phyloP scores from a whole-genome alignment of 2,113 vertebrate genomes.

The Peromyscus maniculatus region DNA sequence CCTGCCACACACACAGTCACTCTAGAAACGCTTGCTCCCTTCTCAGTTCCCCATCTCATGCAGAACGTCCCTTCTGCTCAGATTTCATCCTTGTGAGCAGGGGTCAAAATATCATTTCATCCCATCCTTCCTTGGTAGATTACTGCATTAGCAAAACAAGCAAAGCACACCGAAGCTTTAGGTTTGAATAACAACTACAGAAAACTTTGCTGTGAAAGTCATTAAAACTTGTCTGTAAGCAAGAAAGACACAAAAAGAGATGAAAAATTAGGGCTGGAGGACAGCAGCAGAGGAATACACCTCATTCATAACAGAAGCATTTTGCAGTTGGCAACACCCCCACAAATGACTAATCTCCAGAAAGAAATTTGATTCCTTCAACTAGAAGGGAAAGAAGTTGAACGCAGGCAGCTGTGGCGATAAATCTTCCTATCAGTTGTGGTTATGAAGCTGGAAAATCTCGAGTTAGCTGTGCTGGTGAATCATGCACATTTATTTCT shows the following conservation, averaged over 20 bases:
- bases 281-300: constrained; percentile 27
- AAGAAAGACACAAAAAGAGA: constrained; percentile 58
- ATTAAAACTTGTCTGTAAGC: constrained; percentile 55
- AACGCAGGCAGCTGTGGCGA: constrained; percentile 74
- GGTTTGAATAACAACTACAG: constrained; percentile 61
- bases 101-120: constrained; percentile 52
- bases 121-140: neutral
- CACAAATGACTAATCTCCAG: constrained; percentile 83
- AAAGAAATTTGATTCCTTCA: constrained; percentile 82
- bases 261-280: constrained; percentile 62
- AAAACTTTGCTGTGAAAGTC: constrained; percentile 43
- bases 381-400: constrained; percentile 77
- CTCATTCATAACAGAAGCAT: constrained; percentile 72
- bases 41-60: neutral
- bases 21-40: constrained; percentile 41
- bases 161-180: constrained; percentile 35
- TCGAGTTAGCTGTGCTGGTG: constrained; percentile 73
- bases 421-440: constrained; percentile 80
- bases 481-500: constrained; percentile 76
- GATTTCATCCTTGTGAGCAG: constrained; percentile 39
- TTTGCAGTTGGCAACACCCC: constrained; percentile 78
- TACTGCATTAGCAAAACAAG: constrained; percentile 20
- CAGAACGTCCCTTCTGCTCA: constrained; percentile 59
- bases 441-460: constrained; percentile 77
- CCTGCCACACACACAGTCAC: constrained; percentile 19